Evolutionary conservation across 1,140 invertebrate genomes (phyloP), one percentile per base, ranked within the genome.

Genomic region (Parapsyche elsis): DNA sequence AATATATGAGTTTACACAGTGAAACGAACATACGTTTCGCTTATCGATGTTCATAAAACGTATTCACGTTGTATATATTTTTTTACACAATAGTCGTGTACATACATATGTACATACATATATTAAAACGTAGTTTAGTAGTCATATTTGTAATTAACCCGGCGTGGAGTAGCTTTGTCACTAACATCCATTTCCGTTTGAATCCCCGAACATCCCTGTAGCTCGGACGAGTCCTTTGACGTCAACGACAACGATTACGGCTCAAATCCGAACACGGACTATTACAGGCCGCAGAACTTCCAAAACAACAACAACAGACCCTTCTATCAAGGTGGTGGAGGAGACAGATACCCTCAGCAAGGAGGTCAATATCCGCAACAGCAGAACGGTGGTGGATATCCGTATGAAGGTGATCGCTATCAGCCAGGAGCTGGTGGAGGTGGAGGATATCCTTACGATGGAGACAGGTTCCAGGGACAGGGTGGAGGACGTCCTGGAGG

Each of bases 171-270:
- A 67, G 26, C 21, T 49, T 59, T 30, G 21, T 26, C 1, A 67
- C 64, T 73, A 49, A 46, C 45, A 21, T 73, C 5, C 12, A 24
- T n/a, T 26, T 67, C 24, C 23, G 23, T 61, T 19, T 67, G 45
- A 5, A 16, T 30, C 70, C 26, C 26, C 9, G 53, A 73, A n/a
- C 24, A 67, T 14, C 24, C 49, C 30, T 1, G 16, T 67, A 67
- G 21, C 61, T 81, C 78, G 30, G 80, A 83, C 44, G 80, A 83
- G 16, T 76, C 76, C n/a, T 81, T 74, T 44, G 80, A 77, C 26
- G 59, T 70, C 59, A 74, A 61, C 46, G 19, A 59, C n/a, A 64
- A 76, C 57, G 61, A 74, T 19, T 59, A 80, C 26, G 71, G 76
- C 16, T 26, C 14, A 24, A 59, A 64, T 73, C 70, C 53, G 71